Base-by-base conservation (phyloP, 2,797 vertebrate genomes). In the Micromesistius poutassou region DNA sequence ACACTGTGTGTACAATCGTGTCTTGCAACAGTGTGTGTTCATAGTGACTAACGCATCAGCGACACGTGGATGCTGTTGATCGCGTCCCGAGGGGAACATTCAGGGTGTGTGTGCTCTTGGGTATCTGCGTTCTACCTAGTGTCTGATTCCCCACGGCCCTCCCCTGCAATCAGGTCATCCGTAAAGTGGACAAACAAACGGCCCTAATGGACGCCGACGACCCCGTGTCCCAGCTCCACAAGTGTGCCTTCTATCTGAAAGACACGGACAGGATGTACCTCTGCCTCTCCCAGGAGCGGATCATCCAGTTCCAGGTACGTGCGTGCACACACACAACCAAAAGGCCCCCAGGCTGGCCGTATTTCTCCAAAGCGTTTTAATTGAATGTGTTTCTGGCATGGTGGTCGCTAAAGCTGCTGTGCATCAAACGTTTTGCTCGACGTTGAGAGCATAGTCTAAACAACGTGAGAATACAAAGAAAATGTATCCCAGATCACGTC, bases 261-360 rank as follows among this genome's bases (percentile, higher is more conserved):
- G 94, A 94, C 33, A 95, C 93, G 0, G 93, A 94, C 73, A 88
- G 87, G 77, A 94, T 94, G 93, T 95, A 94, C 83, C 92, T 95
- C 14, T 95, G 94, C 93, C 96, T 99, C 85, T 98, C 98, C 79
- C 98, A 99, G 93, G 98, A 99, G 88, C 96, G 97, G 93, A 99
- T 99, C 91, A 99, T 99, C 88, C 98, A 99, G 76, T 99, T 98
- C 93, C 97, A 99, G 96, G 98, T 98, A 86, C 0, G 38, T 7
- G 12, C 77, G 76, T 36, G 66, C 73, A 38, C 30, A 71, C 66
- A 70, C 68, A 28, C 68, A 28, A 8, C 1, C 30, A 9, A 30
- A 28, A 25, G 12, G 25, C 36, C 36, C 7, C 36, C 2, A 46
- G 42, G 42, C 42, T 16, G 10, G 13, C 42, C 1, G 33, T 35